Conservation (phyloP, 1,140 invertebrate genomes). For the Bombyx mandarina region DNA sequence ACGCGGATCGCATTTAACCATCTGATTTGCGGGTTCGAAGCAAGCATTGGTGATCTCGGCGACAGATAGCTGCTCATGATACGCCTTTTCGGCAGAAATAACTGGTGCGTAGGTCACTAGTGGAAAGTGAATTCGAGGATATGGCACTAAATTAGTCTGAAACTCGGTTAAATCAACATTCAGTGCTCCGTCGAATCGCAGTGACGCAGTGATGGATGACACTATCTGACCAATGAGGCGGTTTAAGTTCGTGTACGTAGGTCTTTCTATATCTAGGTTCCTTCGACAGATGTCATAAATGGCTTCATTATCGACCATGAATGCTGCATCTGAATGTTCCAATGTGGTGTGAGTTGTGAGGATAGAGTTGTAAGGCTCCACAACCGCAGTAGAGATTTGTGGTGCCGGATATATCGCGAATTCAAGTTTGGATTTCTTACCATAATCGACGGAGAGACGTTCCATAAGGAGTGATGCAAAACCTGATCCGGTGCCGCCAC, state of each 20-base stretch:
- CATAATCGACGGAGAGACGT: constrained; percentile 89
- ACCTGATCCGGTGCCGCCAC: constrained; percentile 90
- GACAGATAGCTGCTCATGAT: constrained; percentile 85
- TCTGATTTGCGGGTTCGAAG: constrained; percentile 91
- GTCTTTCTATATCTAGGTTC: constrained; percentile 89
- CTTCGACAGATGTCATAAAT: constrained; percentile 93
- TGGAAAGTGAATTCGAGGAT: constrained; percentile 87
- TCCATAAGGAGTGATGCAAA: constrained; percentile 92
- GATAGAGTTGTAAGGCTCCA: constrained; percentile 92
- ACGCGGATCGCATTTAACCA: constrained; percentile 91
- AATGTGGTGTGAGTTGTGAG: constrained; percentile 85
- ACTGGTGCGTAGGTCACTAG: constrained; percentile 90
- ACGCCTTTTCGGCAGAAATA: constrained; percentile 87
- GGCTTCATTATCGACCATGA: constrained; percentile 79
- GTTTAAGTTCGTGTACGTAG: constrained; percentile 85
- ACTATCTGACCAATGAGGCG: constrained; percentile 88
- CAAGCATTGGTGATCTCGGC: constrained; percentile 91
- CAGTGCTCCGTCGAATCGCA: constrained; percentile 76
- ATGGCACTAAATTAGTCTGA: constrained; percentile 89
- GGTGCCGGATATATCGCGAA: constrained; percentile 93
- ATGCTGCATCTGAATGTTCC: constrained; percentile 89
- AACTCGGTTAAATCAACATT: constrained; percentile 93
- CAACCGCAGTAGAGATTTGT: constrained; percentile 90
- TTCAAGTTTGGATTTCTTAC: constrained; percentile 91
- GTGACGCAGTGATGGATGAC: constrained; percentile 84